phyloP scores from a whole-genome alignment of 2,113 vertebrate species.

The Melanocharis versteri region DNA sequence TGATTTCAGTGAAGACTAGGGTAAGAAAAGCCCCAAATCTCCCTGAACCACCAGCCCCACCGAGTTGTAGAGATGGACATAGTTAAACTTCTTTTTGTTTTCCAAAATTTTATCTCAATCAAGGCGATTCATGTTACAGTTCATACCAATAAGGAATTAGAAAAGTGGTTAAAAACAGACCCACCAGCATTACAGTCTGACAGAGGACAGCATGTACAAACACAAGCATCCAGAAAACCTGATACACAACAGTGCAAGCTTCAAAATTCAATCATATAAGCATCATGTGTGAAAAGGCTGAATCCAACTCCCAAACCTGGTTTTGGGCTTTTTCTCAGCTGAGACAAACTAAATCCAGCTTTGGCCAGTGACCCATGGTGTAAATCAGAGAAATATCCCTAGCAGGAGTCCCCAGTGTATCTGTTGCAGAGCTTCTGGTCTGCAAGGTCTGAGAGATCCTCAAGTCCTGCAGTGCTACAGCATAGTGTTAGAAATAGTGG shows the following conservation, averaged over 20 bases:
- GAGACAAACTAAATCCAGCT: background rate
- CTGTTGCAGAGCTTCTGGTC: background rate
- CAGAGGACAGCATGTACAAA: background rate
- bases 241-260: background rate
- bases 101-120: constrained; percentile 53
- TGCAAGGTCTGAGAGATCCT: background rate
- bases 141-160: constrained; percentile 13
- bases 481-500: background rate
- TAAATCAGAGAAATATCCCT: background rate
- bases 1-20: background rate
- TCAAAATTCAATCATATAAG: background rate
- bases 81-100: background rate
- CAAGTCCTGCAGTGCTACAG: background rate
- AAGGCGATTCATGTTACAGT: constrained; percentile 24
- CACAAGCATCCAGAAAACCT: background rate
- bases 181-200: background rate
- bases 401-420: background rate
- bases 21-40: background rate
- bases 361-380: background rate
- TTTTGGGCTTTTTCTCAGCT: background rate
- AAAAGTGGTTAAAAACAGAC: constrained; percentile 60
- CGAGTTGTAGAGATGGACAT: background rate
- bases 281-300: background rate
- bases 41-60: background rate
- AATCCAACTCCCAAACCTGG: background rate